Percentiles rank a stretch among this genome's conserved stretches.
These are phyloP conservation scores for Atta colombica DNA, from an alignment of 1,140 invertebrate genomes.

Conservation along the genomic window DNA sequence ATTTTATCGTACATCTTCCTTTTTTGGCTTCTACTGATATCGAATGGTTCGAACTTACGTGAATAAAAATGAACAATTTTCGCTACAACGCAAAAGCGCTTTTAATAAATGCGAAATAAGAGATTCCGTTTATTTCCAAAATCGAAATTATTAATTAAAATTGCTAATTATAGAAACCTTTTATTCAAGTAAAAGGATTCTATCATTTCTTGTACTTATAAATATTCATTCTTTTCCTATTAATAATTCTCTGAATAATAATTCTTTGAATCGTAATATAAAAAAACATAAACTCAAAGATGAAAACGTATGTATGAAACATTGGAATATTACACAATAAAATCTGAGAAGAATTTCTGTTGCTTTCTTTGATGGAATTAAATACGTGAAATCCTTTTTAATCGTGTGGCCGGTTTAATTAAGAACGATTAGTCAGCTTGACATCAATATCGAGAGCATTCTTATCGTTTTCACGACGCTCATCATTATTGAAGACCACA, in stretches of 20 bases:
- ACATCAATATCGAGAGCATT: slow-evolving; percentile 11
- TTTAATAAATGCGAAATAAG: not conserved
- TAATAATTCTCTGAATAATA: not conserved
- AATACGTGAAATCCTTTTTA: not conserved
- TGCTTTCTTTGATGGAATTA: not conserved
- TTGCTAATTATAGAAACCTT: not conserved
- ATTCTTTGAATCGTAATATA: not conserved
- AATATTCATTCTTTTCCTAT: not conserved
- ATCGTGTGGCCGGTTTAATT: not conserved
- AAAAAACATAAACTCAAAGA: not conserved
- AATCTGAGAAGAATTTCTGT: not conserved
- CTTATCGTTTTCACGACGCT: not conserved
- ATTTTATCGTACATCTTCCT: not conserved
- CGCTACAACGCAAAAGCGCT: not conserved
- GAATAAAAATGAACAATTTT: not conserved
- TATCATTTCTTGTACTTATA: not conserved
- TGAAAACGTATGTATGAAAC: not conserved
- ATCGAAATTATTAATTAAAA: not conserved
- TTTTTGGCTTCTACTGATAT: not conserved
- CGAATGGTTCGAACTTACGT: not conserved
- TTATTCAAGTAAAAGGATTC: not conserved
- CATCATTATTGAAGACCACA: not conserved
- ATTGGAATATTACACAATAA: not conserved
- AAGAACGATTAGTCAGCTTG: slow-evolving; percentile 27
- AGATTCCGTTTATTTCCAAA: not conserved